A percentile compares a stretch with the other conserved stretches of the same genome.
Evolutionary conservation across 2,797 vertebrate species (phyloP).

Genomic region (Tiaroga cobitis): DNA sequence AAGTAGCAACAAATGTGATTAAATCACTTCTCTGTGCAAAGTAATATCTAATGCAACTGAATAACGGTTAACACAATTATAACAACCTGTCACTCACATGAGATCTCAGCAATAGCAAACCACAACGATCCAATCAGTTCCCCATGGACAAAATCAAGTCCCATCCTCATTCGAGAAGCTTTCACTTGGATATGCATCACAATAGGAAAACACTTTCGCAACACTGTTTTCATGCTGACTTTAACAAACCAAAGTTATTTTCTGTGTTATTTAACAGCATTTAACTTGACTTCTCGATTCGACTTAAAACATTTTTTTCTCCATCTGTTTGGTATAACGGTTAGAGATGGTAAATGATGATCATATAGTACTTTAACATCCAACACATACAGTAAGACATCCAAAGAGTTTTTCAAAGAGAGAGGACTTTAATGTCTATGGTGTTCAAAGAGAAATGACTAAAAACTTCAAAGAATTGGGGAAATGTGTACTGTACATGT

Average conservation of each 20-base stretch:
- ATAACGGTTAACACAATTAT: no score
- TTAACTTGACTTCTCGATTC: not conserved
- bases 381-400: not conserved
- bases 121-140: no score
- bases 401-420: not conserved
- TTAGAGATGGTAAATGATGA: constrained; percentile 1
- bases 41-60: no score
- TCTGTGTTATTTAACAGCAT: not conserved
- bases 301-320: not conserved
- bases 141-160: no score
- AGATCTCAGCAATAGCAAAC: no score
- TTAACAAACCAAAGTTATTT: not conserved
- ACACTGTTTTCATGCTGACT: no score
- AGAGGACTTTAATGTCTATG: not conserved
- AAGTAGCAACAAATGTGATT: not conserved
- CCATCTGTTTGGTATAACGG: not conserved
- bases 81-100: no score
- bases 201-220: no score
- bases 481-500: not conserved
- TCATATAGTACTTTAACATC: not conserved
- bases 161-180: no score
- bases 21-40: not conserved
- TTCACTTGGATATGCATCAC: no score
- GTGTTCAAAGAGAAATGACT: not conserved
- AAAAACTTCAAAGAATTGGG: not conserved